Base-by-base conservation (phyloP, 2,888 invertebrate species). In the Folsomia candida region DNA sequence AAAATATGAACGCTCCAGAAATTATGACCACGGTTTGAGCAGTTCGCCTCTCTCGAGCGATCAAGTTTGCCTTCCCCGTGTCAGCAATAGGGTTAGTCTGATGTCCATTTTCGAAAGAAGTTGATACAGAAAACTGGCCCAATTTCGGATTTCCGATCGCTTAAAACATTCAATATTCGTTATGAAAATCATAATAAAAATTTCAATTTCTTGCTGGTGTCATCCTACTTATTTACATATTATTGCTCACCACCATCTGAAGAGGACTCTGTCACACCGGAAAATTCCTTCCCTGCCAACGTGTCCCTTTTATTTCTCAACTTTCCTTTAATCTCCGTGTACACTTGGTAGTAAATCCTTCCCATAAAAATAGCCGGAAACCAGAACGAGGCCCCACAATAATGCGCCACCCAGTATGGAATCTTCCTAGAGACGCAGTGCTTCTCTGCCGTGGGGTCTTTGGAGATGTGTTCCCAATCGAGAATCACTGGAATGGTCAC, bases 1-100 rank as follows among this genome's bases (percentile, higher is more conserved):
- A 64, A 3, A 64, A 14, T 22, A 64, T 47, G n/a, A 64, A 64
- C 6, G 64, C 51, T 18, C 64, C 64, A 18, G 47, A 47, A 24
- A 64, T 64, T 11, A 64, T 64, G 24, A 14, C 51, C 26, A 64
- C 20, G 18, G 64, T 64, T 22, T 22, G 4, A 51, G 51, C 11
- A 2, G 51, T 22, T 22, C 51, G 26, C 51, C 26, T 20, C 20
- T 64, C 64, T 24, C 51, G 9, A 2, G 64, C 22, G 3, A 59
- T 47, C 47, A 47, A 47, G 11, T 47, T 47, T n/a, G n/a, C n/a
- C n/a, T n/a, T n/a, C n/a, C n/a, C n/a, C n/a, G n/a, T n/a, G 37
- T 37, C 37, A 4, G 37, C 14, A 14, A 9, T 14, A 9, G 6
- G 4, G 6, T 37, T 37, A 4, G 14, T 4, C 4, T 9, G 37